Conservation (phyloP, 2,113 vertebrate genomes). For the Puffinus mauretanicus region DNA sequence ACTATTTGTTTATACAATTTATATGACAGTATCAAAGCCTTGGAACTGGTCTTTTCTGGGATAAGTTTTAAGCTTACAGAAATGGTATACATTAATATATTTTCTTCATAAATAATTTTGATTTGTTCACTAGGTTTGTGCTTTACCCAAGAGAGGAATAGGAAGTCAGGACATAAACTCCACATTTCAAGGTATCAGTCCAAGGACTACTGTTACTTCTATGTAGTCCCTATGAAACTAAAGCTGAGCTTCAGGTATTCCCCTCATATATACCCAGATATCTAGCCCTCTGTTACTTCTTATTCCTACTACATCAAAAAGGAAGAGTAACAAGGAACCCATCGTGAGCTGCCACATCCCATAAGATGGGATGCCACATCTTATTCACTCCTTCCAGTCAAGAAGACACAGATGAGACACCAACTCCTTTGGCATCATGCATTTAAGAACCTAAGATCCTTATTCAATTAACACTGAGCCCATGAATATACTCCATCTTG, state of each 20-base stretch:
- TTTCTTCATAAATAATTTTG: neutral
- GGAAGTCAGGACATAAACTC: neutral
- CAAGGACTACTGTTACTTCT: neutral
- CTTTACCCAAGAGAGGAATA: neutral
- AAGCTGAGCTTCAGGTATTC: neutral
- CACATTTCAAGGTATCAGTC: neutral
- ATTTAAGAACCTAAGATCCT: neutral
- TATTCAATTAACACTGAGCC: neutral
- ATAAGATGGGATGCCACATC: neutral
- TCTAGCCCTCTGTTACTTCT: neutral
- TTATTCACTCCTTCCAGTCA: neutral
- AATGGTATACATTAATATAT: neutral
- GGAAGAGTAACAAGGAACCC: neutral
- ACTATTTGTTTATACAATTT: neutral
- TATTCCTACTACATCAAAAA: neutral
- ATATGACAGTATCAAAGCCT: neutral
- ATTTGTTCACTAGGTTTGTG: neutral
- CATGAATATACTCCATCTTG: neutral
- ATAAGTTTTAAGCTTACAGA: neutral
- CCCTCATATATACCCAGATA: neutral
- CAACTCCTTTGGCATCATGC: neutral
- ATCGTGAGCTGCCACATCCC: neutral
- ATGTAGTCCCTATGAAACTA: neutral
- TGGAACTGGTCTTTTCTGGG: neutral
- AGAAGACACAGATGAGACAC: neutral